Percentiles rank a stretch among this genome's conserved stretches.
These are phyloP conservation scores for Brachionus rotundiformis DNA, from an alignment of 1,140 invertebrate species.

Conservation along the genomic window DNA sequence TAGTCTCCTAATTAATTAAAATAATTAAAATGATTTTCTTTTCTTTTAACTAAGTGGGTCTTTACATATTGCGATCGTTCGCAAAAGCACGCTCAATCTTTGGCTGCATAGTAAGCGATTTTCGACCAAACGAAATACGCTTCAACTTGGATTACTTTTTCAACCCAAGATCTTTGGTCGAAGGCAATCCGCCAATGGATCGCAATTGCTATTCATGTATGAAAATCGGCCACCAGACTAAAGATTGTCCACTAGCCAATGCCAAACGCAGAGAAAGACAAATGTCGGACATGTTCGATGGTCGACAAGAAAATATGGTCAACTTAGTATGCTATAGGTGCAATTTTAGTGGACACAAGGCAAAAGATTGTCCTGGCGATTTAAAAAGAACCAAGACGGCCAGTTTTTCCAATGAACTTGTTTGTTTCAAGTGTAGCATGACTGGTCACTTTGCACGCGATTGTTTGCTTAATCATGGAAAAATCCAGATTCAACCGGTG, in stretches of 20 bases:
- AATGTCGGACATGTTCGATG: constrained; percentile 27
- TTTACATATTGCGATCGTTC: constrained; percentile 47
- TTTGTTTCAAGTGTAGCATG: constrained; percentile 34
- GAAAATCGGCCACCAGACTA: constrained; percentile 69
- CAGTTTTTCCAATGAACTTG: neutral
- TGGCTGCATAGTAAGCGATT: constrained; percentile 27
- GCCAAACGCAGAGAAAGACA: constrained; percentile 55
- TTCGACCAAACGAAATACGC: neutral
- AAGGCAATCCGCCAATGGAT: constrained; percentile 67
- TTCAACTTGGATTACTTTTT: constrained; percentile 63
- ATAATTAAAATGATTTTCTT: neutral
- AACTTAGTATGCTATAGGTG: constrained; percentile 28
- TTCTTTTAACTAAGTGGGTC: constrained; percentile 12
- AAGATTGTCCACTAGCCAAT: constrained; percentile 65
- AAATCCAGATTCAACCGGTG: constrained; percentile 1
- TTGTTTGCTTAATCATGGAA: neutral
- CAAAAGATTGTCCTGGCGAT: constrained; percentile 8
- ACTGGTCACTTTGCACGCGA: constrained; percentile 13
- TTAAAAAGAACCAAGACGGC: constrained; percentile 15
- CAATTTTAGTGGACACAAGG: constrained; percentile 20
- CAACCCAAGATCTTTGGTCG: constrained; percentile 61
- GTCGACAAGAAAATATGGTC: neutral
- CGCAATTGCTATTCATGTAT: constrained; percentile 68
- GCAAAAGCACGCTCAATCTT: constrained; percentile 44
- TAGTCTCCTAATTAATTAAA: neutral